Conservation (phyloP, 2,797 vertebrate genomes). For the Chaenodraco wilsoni region DNA sequence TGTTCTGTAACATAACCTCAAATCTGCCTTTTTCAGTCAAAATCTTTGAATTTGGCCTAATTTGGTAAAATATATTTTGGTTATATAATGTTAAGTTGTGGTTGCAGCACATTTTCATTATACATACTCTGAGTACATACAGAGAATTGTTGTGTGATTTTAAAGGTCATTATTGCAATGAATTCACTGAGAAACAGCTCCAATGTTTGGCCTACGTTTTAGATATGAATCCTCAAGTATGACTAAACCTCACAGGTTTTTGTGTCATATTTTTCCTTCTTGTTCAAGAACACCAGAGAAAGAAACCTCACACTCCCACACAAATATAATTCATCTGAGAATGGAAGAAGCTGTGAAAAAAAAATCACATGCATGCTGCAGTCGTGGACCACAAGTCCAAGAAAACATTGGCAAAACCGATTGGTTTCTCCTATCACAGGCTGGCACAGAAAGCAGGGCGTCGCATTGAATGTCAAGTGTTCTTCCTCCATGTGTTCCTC, state of each 20-base stretch:
- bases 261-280: constrained; percentile 21
- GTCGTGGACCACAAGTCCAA: constrained; percentile 27
- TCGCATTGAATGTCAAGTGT: constrained; percentile 15
- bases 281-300: constrained; percentile 7
- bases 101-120: constrained; percentile 9
- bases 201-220: constrained; percentile 34
- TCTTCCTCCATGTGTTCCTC: constrained; percentile 41
- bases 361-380: constrained; percentile 33
- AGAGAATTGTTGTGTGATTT: constrained; percentile 26
- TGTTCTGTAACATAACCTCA: constrained; percentile 2
- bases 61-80: constrained; percentile 41
- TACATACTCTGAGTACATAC: constrained; percentile 29
- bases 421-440: constrained; percentile 15
- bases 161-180: constrained; percentile 50
- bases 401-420: constrained; percentile 39
- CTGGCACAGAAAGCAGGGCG: constrained; percentile 37
- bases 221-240: constrained; percentile 25
- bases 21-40: constrained; percentile 8
- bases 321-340: constrained; percentile 19
- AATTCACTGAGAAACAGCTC: constrained; percentile 33
- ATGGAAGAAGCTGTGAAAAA: constrained; percentile 9
- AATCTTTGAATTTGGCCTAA: constrained; percentile 13
- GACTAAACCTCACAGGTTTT: constrained; percentile 15
- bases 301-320: neutral
- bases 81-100: constrained; percentile 12